These are phyloP conservation scores for Nineta flava DNA, from an alignment of 2,888 invertebrate genomes.

Conservation along the genomic window DNA sequence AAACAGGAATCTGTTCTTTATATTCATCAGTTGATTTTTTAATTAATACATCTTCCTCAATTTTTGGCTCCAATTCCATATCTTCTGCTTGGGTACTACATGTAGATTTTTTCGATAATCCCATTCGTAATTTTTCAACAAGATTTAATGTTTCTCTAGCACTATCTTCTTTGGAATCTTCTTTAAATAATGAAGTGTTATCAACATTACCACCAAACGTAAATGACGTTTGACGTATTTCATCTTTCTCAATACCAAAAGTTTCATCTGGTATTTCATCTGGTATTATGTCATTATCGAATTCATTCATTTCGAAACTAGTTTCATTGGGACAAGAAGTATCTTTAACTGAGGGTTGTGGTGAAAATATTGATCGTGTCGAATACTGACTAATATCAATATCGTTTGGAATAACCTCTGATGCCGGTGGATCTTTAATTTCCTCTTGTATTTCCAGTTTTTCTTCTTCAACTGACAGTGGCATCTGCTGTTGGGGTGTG, in stretches of 20 bases:
- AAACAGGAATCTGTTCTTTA: slow-evolving; percentile 9
- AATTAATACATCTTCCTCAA: slow-evolving; percentile 16
- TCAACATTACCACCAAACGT: slow-evolving; percentile 38
- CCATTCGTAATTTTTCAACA: slow-evolving; percentile 67
- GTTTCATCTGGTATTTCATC: slow-evolving; percentile 45
- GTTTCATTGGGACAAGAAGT: slow-evolving; percentile 26
- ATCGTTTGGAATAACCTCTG: slow-evolving; percentile 16
- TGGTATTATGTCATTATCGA: slow-evolving; percentile 40
- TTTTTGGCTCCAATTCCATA: slow-evolving; percentile 4
- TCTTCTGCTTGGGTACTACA: slow-evolving; percentile 21
- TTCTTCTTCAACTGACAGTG: not conserved
- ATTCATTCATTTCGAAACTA: slow-evolving; percentile 40
- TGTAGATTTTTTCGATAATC: slow-evolving; percentile 48
- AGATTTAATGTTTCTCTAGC: slow-evolving; percentile 70
- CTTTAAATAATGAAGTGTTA: slow-evolving; percentile 51
- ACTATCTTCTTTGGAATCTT: slow-evolving; percentile 68
- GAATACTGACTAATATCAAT: slow-evolving; percentile 19
- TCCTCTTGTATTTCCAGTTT: slow-evolving; percentile 11
- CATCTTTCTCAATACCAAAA: slow-evolving; percentile 43
- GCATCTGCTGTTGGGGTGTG: not conserved
- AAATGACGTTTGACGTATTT: slow-evolving; percentile 40
- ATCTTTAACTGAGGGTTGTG: slow-evolving; percentile 41
- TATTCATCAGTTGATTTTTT: slow-evolving; percentile 17
- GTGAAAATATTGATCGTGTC: slow-evolving; percentile 54
- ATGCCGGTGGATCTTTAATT: slow-evolving; percentile 14